Evolutionary conservation across 2,797 vertebrate genomes (phyloP).

Genomic region (Pitangus sulphuratus): DNA sequence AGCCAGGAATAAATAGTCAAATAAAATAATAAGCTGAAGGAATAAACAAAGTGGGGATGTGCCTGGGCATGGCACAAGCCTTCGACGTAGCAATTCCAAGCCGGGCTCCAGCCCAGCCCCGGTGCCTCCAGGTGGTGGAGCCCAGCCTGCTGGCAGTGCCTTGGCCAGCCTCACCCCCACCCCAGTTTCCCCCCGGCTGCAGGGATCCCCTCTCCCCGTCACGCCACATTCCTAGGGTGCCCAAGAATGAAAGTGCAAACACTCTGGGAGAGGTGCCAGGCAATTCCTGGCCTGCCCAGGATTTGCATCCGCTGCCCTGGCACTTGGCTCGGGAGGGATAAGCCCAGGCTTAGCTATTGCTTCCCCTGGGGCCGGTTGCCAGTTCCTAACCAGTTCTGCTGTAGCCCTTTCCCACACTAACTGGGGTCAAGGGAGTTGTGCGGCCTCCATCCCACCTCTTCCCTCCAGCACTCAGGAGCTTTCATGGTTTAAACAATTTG

Average conservation of each 20-base stretch:
- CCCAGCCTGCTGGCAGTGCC: background rate
- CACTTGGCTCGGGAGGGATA: background rate
- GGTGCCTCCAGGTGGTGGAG: background rate
- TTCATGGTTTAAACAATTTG: background rate
- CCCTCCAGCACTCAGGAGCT: background rate
- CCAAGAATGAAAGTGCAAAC: background rate
- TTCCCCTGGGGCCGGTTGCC: background rate
- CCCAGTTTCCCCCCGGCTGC: background rate
- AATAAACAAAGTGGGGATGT: slow-evolving; percentile 53
- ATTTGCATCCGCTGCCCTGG: slow-evolving; percentile 1
- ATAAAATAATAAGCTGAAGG: slow-evolving; percentile 42
- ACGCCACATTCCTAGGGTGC: background rate
- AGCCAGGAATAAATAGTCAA: slow-evolving; percentile 57
- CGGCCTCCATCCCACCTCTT: background rate
- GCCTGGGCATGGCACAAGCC: slow-evolving; percentile 18
- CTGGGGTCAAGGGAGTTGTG: background rate
- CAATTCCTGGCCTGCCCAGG: background rate
- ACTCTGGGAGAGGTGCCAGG: slow-evolving; percentile 14
- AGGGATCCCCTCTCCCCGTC: slow-evolving; percentile 25
- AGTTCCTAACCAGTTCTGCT: background rate
- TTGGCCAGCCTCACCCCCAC: background rate
- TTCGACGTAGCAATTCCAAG: background rate
- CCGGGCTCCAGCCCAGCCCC: background rate
- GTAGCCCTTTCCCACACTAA: slow-evolving; percentile 2
- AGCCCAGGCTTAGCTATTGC: background rate